Conservation (phyloP, 2,888 invertebrate species). For the Morinoia aosen region DNA sequence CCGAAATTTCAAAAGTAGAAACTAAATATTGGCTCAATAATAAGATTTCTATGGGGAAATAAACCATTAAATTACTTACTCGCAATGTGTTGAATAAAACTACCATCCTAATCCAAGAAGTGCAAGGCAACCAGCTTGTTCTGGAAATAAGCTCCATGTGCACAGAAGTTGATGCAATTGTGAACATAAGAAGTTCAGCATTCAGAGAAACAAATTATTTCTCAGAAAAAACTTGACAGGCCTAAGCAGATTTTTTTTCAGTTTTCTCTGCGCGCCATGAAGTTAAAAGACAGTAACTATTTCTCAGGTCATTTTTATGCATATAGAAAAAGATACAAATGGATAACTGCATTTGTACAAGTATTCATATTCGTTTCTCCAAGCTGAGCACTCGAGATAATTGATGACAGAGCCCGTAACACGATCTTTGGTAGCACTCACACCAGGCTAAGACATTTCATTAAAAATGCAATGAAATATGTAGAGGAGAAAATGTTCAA, state of each 20-base stretch:
- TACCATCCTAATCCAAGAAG: neutral
- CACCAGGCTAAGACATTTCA: neutral
- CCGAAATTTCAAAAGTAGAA: neutral
- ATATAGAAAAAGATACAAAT: neutral
- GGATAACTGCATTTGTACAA: neutral
- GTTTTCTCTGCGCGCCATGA: neutral
- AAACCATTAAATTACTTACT: neutral
- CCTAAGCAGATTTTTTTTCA: neutral
- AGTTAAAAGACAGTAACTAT: neutral
- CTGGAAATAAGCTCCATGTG: neutral
- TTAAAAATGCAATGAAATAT: neutral
- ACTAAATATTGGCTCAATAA: neutral
- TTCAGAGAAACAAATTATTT: neutral
- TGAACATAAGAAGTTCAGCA: neutral
- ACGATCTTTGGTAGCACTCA: neutral
- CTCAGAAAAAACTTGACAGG: neutral
- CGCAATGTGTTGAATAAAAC: neutral
- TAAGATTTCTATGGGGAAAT: neutral
- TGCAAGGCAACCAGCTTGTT: neutral
- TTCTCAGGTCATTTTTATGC: neutral
- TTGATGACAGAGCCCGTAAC: neutral
- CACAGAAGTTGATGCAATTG: neutral
- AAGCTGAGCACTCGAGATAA: neutral
- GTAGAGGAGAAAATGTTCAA: neutral
- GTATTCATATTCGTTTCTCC: neutral